These are phyloP conservation scores for Erebia palarica DNA, from an alignment of 2,888 invertebrate species.

Conservation along the genomic window DNA sequence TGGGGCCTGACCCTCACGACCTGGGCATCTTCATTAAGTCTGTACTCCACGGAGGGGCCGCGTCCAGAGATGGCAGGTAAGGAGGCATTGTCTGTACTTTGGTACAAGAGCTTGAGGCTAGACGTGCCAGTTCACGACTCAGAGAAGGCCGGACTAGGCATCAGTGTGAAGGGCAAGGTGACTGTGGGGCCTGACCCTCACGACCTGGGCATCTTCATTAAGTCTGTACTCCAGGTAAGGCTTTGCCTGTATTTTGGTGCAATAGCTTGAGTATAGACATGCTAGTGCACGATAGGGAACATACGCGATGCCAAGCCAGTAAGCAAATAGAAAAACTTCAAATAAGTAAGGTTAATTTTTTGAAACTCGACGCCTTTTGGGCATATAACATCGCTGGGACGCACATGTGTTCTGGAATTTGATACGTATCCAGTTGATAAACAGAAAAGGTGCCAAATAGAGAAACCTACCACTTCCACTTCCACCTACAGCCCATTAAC, in stretches of 20 bases:
- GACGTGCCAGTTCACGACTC: conserved; percentile 98
- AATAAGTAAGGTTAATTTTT: too few species aligned
- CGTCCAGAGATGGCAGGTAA: conserved; percentile 91
- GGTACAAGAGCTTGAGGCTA: conserved; percentile 83
- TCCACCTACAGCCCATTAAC: too few species aligned
- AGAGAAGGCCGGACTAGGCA: conserved; percentile 97
- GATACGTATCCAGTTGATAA: too few species aligned
- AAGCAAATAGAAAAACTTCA: too few species aligned
- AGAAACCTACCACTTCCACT: too few species aligned
- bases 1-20: conserved; percentile 84
- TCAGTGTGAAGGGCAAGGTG: conserved; percentile 99
- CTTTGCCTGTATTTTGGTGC: conserved; percentile 71
- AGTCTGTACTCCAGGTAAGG: conserved; percentile 93
- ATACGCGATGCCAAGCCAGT: too few species aligned
- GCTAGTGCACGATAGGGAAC: conserved; percentile 90
- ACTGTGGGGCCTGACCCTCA: conserved; percentile 79
- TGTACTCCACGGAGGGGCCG: conserved; percentile 97
- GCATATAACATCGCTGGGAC: too few species aligned
- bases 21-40: conserved; percentile 98
- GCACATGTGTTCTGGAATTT: too few species aligned
- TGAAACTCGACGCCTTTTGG: too few species aligned
- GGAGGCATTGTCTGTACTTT: conserved; percentile 82
- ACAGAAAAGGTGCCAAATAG: too few species aligned
- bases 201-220: conserved; percentile 98
- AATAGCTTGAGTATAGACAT: conserved; percentile 93